Conservation (phyloP, 2,797 vertebrate genomes). For the Clarias platycephalus region DNA sequence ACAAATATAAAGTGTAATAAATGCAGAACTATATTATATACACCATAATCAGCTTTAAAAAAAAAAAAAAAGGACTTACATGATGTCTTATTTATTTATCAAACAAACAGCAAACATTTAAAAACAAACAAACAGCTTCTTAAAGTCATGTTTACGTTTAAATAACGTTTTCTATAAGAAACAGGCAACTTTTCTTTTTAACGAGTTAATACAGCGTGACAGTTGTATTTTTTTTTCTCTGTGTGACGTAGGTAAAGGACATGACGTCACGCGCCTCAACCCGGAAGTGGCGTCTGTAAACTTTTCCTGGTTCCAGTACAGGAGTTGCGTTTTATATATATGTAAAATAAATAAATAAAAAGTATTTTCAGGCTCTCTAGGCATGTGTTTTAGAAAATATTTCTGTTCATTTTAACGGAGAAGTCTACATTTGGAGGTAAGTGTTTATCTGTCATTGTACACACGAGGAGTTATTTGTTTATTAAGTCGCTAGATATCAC, state of each 20-base stretch:
- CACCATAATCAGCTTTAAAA: too few species aligned
- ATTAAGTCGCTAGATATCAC: neutral
- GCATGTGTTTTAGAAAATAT: conserved; percentile 17
- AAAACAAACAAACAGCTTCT: too few species aligned
- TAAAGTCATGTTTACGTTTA: neutral
- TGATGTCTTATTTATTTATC: neutral
- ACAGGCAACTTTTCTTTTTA: neutral
- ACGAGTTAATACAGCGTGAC: neutral
- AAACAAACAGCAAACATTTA: too few species aligned
- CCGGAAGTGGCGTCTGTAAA: conserved; percentile 50
- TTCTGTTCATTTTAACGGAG: neutral
- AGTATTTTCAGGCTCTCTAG: neutral
- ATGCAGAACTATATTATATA: too few species aligned
- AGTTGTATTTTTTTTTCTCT: neutral
- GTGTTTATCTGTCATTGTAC: neutral
- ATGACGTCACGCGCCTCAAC: neutral
- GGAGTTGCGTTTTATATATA: neutral
- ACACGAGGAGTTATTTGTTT: neutral
- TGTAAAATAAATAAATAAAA: too few species aligned
- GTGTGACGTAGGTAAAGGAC: neutral
- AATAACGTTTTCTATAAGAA: neutral
- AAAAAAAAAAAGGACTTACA: too few species aligned
- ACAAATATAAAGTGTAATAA: too few species aligned
- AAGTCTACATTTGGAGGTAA: conserved; percentile 29
- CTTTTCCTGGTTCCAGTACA: conserved; percentile 23